Base-by-base conservation (phyloP, 1,140 invertebrate genomes). In the Meloidogyne floridensis region DNA sequence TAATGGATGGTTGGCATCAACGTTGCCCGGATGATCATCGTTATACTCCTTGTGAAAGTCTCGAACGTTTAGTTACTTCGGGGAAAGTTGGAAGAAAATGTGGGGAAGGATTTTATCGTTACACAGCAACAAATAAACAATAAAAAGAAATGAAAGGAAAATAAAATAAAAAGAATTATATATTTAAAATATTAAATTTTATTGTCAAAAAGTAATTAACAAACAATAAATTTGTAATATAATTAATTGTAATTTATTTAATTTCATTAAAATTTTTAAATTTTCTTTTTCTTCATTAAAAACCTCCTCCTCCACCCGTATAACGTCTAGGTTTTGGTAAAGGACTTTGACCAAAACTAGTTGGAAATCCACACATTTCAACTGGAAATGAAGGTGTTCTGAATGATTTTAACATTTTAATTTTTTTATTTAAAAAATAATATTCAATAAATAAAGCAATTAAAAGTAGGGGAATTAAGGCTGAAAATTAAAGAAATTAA, bases 21-120 rank as follows among this genome's bases (percentile, higher is more conserved):
- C 93, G 93, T 85, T 94, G 92, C 87, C 95, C 95, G 0, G 92
- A 95, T 51, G 93, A 95, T 88, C 92, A 93, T 0, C 90, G 94
- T 42, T 95, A 95, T 90, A 92, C 93, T 70, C 93, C 93, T 1
- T 92, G 92, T 70, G 91, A 92, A 56, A 84, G 93, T 8, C 82
- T 95, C 8, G 92, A 94, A 80, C 94, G 94, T 89, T 87, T 95
- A 77, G 94, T 96, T 3, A 86, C 91, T 13, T 93, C 95, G 88
- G 94, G 94, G 51, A 95, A 95, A 91, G 90, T 95, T 0, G 95
- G 95, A 6, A 91, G 93, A 2, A 96, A 96, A 90, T 91, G 93
- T 72, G 95, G 95, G 2, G 94, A 95, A 92, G 95, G 95, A 59
- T 95, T 95, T 89, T 96, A 96, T 89, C 78, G 83, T 54, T 83